A percentile compares a stretch with the other conserved stretches of the same genome.
phyloP scores from a whole-genome alignment of 2,888 invertebrate genomes.

The Abrostola triplasia region DNA sequence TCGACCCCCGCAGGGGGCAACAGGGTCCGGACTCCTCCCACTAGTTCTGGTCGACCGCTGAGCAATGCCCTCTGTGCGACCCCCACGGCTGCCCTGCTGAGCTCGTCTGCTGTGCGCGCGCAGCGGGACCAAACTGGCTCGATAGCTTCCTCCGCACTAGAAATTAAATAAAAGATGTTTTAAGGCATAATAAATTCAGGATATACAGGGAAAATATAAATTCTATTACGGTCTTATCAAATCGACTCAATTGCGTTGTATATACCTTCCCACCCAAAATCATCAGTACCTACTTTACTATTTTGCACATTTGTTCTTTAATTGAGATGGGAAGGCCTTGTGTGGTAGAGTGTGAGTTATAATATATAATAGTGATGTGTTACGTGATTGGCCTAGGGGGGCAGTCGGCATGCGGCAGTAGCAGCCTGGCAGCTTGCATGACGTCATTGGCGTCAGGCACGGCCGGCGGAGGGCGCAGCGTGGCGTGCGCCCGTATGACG shows the following conservation, averaged over 20 bases:
- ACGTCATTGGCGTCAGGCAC: slow-evolving; percentile 96
- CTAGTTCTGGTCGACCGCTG: slow-evolving; percentile 93
- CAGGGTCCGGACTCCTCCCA: slow-evolving; percentile 92
- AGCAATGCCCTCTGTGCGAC: slow-evolving; percentile 94
- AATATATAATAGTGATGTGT: slow-evolving; percentile 10
- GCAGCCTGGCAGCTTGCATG: slow-evolving; percentile 94
- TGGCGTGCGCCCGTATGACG: slow-evolving; percentile 94
- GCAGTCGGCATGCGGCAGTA: slow-evolving; percentile 96
- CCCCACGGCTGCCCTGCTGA: slow-evolving; percentile 90
- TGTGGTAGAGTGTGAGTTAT: background rate
- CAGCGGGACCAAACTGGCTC: slow-evolving; percentile 83
- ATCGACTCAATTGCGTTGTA: no score
- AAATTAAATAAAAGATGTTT: background rate
- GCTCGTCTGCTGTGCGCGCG: slow-evolving; percentile 83
- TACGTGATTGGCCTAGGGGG: slow-evolving; percentile 93
- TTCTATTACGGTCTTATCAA: no score
- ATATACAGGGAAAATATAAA: background rate
- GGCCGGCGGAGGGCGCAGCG: slow-evolving; percentile 92
- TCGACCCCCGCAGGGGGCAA: slow-evolving; percentile 92
- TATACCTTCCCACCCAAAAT: no score
- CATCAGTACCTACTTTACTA: no score
- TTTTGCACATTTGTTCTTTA: no score
- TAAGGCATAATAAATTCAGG: background rate
- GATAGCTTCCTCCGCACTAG: slow-evolving; percentile 88
- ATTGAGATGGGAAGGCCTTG: no score